Evolutionary conservation across 2,113 vertebrate genomes (phyloP).

Genomic region (Thomomys bottae): DNA sequence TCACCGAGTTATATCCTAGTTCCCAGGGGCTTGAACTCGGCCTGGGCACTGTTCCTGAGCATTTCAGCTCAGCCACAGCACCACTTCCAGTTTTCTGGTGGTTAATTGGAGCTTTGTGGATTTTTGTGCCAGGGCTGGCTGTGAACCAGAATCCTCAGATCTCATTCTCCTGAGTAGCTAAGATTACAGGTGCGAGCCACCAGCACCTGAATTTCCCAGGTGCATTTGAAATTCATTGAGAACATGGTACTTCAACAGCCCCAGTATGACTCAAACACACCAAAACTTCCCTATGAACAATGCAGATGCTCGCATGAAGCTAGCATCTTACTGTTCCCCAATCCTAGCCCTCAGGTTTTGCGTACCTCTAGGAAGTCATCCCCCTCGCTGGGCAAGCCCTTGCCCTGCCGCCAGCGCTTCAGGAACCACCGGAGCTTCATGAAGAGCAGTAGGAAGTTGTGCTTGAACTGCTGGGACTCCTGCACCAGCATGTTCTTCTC

Average conservation of each 20-base stretch:
- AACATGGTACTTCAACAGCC: background rate
- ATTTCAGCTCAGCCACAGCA: no score
- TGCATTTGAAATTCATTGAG: background rate
- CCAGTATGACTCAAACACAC: background rate
- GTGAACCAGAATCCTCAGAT: no score
- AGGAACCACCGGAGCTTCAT: slow-evolving; percentile 99
- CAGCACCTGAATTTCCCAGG: no score
- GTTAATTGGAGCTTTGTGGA: no score
- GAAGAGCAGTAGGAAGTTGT: slow-evolving; percentile 94
- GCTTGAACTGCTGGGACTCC: slow-evolving; percentile 97
- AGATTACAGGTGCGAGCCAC: no score
- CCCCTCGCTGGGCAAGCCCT: slow-evolving; percentile 90
- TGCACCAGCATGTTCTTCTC: slow-evolving; percentile 96
- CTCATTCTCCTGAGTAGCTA: no score
- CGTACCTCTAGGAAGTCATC: slow-evolving; percentile 95
- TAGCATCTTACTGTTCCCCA: background rate
- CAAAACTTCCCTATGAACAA: background rate
- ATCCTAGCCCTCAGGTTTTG: background rate
- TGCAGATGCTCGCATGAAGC: background rate
- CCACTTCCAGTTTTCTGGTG: no score
- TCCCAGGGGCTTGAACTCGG: accelerated
- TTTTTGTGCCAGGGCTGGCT: no score
- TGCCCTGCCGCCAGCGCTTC: slow-evolving; percentile 95
- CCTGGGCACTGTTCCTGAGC: no score
- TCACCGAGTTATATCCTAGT: background rate